Base-by-base conservation (phyloP, 1,140 invertebrate genomes). In the Holcopasites calliopsidis region DNA sequence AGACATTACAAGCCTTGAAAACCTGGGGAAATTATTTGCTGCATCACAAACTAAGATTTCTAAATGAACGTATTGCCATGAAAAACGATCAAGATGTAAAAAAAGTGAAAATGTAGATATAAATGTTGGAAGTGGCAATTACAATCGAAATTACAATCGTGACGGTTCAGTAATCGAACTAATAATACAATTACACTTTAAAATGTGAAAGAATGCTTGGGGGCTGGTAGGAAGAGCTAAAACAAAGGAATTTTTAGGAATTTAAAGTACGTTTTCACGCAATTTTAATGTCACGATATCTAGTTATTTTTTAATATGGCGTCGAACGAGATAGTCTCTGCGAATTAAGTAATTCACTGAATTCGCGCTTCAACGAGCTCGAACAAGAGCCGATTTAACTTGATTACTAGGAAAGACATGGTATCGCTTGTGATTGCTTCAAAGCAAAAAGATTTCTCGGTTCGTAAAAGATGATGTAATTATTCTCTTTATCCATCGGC, bases 261-360 rank as follows among this genome's bases (percentile, higher is more conserved):
- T n/a, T n/a, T n/a, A n/a, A n/a, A n/a, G n/a, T n/a, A n/a, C n/a
- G n/a, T n/a, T n/a, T n/a, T n/a, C n/a, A n/a, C n/a, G n/a, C n/a
- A n/a, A n/a, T n/a, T n/a, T n/a, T n/a, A n/a, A n/a, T n/a, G n/a
- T n/a, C n/a, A 79, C 70, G 70, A 58, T n/a, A n/a, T 81, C 68
- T 58, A 81, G 21, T 81, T 81, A 49, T 54, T 11, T 7, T 31
- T 10, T 64, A 73, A 73, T 18, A 18, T 11, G n/a, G n/a, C 13
- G 42, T 31, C 23, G 21, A 58, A 13, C 13, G 7, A 47, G 38
- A 35, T 61, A 3, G 44, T 26, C 35, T 42, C 66, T 11, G 61
- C 21, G 13, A 49, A 75, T 69, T 57, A 52, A 80, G 50, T 79
- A 58, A 79, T 80, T 78, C 49, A 69, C n/a, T n/a, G 10, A 40